Percentiles rank a stretch among this genome's conserved stretches.
Conservation (phyloP, 2,113 vertebrate species). For the Ifrita kowaldi region DNA sequence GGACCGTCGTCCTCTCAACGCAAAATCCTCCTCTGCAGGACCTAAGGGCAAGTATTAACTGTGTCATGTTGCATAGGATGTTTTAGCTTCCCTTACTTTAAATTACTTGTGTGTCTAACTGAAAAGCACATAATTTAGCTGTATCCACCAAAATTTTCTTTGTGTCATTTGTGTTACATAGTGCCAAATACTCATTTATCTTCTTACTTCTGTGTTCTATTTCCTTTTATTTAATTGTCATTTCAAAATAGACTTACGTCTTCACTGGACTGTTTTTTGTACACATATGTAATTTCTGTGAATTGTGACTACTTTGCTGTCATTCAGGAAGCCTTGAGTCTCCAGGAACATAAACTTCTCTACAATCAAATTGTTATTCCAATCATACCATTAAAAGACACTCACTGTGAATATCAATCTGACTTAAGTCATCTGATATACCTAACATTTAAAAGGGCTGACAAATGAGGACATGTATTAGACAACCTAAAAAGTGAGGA, state of each 20-base stretch:
- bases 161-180: neutral
- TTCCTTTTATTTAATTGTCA: neutral
- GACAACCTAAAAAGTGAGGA: neutral
- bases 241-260: neutral
- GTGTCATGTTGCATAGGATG: neutral
- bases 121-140: neutral
- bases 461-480: neutral
- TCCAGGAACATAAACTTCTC: neutral
- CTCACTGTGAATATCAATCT: neutral
- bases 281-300: neutral
- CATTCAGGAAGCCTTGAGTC: neutral
- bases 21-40: neutral
- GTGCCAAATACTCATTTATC: neutral
- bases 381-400: neutral
- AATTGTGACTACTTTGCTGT: neutral
- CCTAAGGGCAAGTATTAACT: neutral
- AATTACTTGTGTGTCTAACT: neutral
- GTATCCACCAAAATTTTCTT: neutral
- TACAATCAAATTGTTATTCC: neutral
- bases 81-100: neutral
- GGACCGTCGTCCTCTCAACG: neutral
- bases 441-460: neutral
- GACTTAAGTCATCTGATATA: neutral
- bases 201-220: neutral
- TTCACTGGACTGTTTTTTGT: neutral